phyloP scores from a whole-genome alignment of 2,888 invertebrate genomes.

The Drosophila falleni region DNA sequence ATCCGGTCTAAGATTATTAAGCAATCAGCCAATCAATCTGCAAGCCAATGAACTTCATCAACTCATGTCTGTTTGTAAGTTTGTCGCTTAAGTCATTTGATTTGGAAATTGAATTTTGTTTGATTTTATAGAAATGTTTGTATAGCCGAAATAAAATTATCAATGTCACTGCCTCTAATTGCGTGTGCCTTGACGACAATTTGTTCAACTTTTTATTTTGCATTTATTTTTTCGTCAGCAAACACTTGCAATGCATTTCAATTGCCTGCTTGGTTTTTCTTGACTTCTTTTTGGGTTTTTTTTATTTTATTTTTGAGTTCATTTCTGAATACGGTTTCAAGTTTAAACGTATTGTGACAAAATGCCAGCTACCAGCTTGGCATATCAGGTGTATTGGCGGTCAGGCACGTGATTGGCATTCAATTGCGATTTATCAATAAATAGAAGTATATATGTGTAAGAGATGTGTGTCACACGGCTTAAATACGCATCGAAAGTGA shows the following conservation, averaged over 20 bases:
- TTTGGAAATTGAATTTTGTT: conserved; percentile 31
- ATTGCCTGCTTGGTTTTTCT: conserved; percentile 70
- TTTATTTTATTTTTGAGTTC: conserved; percentile 22
- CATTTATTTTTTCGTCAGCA: conserved; percentile 60
- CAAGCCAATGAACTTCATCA: conserved; percentile 72
- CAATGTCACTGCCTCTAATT: conserved; percentile 77
- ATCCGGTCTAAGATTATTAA: conserved; percentile 70
- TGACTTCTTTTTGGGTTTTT: conserved; percentile 39
- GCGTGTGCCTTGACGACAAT: conserved; percentile 55
- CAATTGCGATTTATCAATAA: conserved; percentile 72
- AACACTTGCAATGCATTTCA: conserved; percentile 71
- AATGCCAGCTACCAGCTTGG: conserved; percentile 52
- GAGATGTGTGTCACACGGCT: conserved; percentile 64
- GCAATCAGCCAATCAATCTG: conserved; percentile 79
- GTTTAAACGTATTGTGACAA: conserved; percentile 72
- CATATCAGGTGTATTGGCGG: conserved; percentile 68
- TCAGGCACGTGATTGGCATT: conserved; percentile 76
- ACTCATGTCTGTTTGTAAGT: conserved; percentile 15
- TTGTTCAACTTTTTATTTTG: conserved; percentile 60
- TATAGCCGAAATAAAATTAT: conserved; percentile 47
- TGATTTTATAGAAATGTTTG: conserved; percentile 33
- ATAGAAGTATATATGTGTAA: conserved; percentile 2
- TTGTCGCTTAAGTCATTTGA: conserved; percentile 44
- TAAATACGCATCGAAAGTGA: conserved; percentile 66
- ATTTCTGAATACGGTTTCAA: conserved; percentile 64